Base-by-base conservation (phyloP, 1,140 invertebrate species). In the Drosophila pseudoobscura region DNA sequence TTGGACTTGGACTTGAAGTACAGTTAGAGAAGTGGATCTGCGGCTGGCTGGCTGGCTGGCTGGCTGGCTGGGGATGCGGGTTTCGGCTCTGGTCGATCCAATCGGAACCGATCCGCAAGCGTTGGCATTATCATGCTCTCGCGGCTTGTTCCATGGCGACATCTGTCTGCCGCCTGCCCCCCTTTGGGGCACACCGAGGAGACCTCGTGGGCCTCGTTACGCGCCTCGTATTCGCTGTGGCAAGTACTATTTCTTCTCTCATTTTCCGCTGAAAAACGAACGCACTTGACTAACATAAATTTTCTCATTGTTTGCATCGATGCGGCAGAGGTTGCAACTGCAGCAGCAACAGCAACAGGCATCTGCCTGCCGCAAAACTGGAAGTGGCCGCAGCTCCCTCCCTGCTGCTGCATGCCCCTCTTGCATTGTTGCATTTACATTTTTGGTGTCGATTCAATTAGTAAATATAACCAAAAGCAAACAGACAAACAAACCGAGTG, bases 401-500 rank as follows among this genome's bases (percentile, higher is more conserved):
- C 7, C 72, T 46, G 47, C 24, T 63, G 24, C 1, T 62, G 51
- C 47, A 8, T 64, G 56, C 57, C 57, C 35, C 69, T 46, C 55
- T 71, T 74, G 61, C 63, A 78, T 88, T 90, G 88, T 82, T 84
- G 83, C 79, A 80, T 84, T 88, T 88, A 90, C 89, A 88, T 89
- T 90, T 90, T 90, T 90, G 89, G 89, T 90, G 89, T 90, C 89
- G 89, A 90, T 90, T 90, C 89, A 90, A 90, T 90, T 90, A 90
- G 89, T 90, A 90, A 90, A 90, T 90, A 90, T 90, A 89, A 90
- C 75, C 84, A 89, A 89, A 90, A 87, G 82, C 78, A 87, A 90
- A 90, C 87, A 79, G 69, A 85, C 77, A 80, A 71, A 83, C 84
- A 80, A 65, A 72, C 66, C 58, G 29, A 35, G 43, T 46, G 29